Evolutionary conservation across 1,140 invertebrate genomes (phyloP).

Genomic region (Ylistrum balloti): DNA sequence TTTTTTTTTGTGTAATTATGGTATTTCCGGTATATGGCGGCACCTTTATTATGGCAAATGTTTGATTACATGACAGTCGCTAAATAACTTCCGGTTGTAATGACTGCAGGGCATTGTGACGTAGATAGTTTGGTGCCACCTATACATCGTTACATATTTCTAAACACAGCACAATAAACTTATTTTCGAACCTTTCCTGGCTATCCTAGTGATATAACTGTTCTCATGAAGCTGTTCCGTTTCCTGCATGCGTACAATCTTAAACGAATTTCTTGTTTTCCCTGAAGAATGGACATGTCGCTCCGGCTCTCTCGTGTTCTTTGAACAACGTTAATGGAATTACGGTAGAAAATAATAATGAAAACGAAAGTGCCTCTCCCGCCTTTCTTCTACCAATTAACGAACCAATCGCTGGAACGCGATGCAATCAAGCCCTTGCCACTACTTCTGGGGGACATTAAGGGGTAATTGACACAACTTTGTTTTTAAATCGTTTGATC

Average conservation of each 20-base stretch:
- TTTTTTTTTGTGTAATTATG: too few relatives aligned
- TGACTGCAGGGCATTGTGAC: not conserved
- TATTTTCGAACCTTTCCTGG: too few relatives aligned
- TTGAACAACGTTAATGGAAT: slow-evolving; percentile 9
- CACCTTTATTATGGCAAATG: too few relatives aligned
- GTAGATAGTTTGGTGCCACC: not conserved
- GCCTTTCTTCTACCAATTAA: slow-evolving; percentile 9
- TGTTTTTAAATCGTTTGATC: slow-evolving; percentile 35
- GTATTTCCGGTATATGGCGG: too few relatives aligned
- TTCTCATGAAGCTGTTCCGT: not conserved
- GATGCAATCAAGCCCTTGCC: slow-evolving; percentile 32
- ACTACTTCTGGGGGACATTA: slow-evolving; percentile 37
- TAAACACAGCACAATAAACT: not conserved
- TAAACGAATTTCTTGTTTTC: not conserved
- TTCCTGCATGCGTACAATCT: not conserved
- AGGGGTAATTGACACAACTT: not conserved
- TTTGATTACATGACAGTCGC: too few relatives aligned
- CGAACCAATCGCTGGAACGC: slow-evolving; percentile 13
- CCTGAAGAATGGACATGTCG: not conserved
- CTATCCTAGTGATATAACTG: not conserved
- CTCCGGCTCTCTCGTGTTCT: not conserved
- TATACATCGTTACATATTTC: not conserved
- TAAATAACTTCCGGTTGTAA: too few relatives aligned
- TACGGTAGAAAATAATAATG: slow-evolving; percentile 27
- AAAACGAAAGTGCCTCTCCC: slow-evolving; percentile 37